Evolutionary conservation across 2,888 invertebrate species (phyloP).

Genomic region (Dasysyrphus albostriatus): DNA sequence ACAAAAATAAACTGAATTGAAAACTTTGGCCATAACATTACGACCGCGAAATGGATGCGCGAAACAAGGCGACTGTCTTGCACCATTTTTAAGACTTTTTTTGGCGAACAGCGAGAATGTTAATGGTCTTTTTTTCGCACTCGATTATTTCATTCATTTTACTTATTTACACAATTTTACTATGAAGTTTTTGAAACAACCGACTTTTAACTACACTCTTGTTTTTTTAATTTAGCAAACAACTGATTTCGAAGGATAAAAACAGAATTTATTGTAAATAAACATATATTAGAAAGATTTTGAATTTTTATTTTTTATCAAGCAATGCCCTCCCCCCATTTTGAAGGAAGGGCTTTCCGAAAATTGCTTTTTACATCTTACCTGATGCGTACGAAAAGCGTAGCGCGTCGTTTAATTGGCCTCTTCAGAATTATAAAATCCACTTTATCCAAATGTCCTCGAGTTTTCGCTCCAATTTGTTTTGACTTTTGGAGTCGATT

Average conservation of each 20-base stretch:
- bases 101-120: slow-evolving; percentile 58
- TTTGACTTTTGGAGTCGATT: slow-evolving; percentile 5
- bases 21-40: slow-evolving; percentile 72
- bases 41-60: slow-evolving; percentile 72
- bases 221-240: slow-evolving; percentile 17
- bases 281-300: slow-evolving; percentile 67
- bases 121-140: slow-evolving; percentile 54
- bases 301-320: slow-evolving; percentile 25
- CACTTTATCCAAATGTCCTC: slow-evolving; percentile 57
- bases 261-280: slow-evolving; percentile 64
- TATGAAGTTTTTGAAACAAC: slow-evolving; percentile 17
- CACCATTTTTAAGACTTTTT: slow-evolving; percentile 39
- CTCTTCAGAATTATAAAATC: slow-evolving; percentile 40
- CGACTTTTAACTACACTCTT: slow-evolving; percentile 67
- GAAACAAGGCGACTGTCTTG: slow-evolving; percentile 65
- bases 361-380: slow-evolving; percentile 72
- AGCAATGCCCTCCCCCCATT: slow-evolving; percentile 61
- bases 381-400: slow-evolving; percentile 72
- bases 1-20: slow-evolving; percentile 53
- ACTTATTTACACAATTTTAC: slow-evolving; percentile 56
- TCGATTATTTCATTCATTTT: slow-evolving; percentile 31
- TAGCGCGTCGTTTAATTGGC: slow-evolving; percentile 57
- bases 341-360: slow-evolving; percentile 52
- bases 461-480: slow-evolving; percentile 27
- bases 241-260: slow-evolving; percentile 59